Percentiles rank a stretch among this genome's conserved stretches.
phyloP scores from a whole-genome alignment of 2,888 invertebrate genomes.

The Patella ulyssiponensis region DNA sequence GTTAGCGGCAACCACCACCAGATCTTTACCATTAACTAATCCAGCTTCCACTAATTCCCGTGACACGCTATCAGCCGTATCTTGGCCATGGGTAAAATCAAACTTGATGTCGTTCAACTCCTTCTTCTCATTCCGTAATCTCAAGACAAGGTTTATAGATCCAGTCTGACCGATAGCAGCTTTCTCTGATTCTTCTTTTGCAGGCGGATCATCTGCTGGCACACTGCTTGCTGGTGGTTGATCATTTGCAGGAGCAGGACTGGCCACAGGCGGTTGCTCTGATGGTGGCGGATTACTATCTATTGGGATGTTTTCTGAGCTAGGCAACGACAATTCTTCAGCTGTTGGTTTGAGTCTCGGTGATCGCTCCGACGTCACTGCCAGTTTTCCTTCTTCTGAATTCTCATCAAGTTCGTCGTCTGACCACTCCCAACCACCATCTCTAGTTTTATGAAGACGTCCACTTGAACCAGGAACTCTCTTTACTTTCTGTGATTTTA shows the following conservation, averaged over 20 bases:
- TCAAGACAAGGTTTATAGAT: conserved; percentile 61
- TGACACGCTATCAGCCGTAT: conserved; percentile 89
- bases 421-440: conserved; percentile 99
- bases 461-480: conserved; percentile 71
- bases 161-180: conserved; percentile 19
- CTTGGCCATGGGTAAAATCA: conserved; percentile 90
- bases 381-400: conserved; percentile 57
- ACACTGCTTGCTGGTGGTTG: conserved; percentile 9
- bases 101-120: conserved; percentile 98
- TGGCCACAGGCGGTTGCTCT: conserved; percentile 24
- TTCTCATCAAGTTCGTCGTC: conserved; percentile 84
- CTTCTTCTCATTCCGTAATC: conserved; percentile 82
- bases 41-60: conserved; percentile 95
- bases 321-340: not conserved
- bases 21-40: conserved; percentile 91
- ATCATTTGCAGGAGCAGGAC: conserved; percentile 22
- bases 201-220: conserved; percentile 16
- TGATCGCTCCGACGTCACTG: conserved; percentile 49
- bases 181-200: not conserved
- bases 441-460: conserved; percentile 82
- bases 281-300: not conserved
- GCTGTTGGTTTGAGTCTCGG: conserved; percentile 29
- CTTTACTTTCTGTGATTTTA: conserved; percentile 85
- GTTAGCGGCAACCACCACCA: conserved; percentile 90
- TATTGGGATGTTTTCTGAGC: conserved; percentile 13